Evolutionary conservation across 2,113 vertebrate species (phyloP).

Genomic region (Sigmodon hispidus): DNA sequence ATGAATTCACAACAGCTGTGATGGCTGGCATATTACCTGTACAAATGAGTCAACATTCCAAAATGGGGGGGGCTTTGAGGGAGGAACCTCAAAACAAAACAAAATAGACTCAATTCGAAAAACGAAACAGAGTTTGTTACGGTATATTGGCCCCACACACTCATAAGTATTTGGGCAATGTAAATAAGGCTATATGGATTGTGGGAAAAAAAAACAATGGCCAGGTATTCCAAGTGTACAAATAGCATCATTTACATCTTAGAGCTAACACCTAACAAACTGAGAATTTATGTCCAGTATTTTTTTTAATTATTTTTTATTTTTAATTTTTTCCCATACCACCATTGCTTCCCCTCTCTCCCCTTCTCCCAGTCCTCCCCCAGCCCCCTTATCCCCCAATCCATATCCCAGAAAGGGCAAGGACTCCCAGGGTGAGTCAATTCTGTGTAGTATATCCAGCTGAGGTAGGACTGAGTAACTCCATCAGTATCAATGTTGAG

Average conservation of each 20-base stretch:
- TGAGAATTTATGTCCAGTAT: not conserved
- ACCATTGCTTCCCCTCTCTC: too few species aligned
- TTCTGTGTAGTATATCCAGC: too few species aligned
- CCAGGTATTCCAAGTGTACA: not conserved
- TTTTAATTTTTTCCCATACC: too few species aligned
- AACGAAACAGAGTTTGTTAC: not conserved
- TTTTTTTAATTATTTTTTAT: too few species aligned
- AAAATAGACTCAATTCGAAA: not conserved
- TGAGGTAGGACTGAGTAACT: too few species aligned
- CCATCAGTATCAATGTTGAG: too few species aligned
- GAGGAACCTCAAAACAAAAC: not conserved
- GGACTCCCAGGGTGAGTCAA: too few species aligned
- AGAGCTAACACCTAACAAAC: not conserved
- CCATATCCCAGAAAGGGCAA: too few species aligned
- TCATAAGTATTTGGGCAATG: not conserved
- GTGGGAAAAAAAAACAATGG: not conserved
- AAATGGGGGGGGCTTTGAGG: too few species aligned
- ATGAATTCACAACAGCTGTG: not conserved
- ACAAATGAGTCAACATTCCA: not conserved
- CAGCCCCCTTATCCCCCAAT: too few species aligned
- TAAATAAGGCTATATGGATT: not conserved
- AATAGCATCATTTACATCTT: not conserved
- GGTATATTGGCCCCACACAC: not conserved
- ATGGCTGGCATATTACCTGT: not conserved
- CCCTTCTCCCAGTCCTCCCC: too few species aligned